Evolutionary conservation across 1,140 invertebrate species (phyloP).

Genomic region (Nasonia giraulti): DNA sequence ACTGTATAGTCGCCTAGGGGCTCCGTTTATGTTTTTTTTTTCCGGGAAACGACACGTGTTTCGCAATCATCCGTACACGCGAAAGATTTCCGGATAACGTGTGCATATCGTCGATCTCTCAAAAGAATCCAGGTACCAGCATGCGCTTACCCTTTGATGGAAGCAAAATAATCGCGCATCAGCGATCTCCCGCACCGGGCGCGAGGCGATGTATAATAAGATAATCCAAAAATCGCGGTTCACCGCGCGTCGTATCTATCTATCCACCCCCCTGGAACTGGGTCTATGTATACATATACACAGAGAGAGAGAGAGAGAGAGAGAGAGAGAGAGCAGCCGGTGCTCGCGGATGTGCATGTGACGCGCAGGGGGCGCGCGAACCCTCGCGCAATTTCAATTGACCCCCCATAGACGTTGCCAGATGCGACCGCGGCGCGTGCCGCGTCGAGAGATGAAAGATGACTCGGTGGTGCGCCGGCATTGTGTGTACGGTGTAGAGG

Average conservation of each 20-base stretch:
- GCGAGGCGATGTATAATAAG: not conserved
- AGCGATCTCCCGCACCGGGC: not conserved
- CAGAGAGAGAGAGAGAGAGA: too few species aligned
- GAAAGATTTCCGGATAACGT: too few species aligned
- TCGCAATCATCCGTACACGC: too few species aligned
- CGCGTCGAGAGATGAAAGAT: constrained; percentile 69
- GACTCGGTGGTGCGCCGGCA: constrained; percentile 57
- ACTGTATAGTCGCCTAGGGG: not conserved
- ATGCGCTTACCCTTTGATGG: not conserved
- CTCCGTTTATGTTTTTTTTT: not conserved
- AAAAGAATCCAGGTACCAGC: too few species aligned
- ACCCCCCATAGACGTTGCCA: constrained; percentile 64
- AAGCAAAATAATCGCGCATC: not conserved
- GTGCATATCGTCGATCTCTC: too few species aligned
- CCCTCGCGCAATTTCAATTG: constrained; percentile 61
- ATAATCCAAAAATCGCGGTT: constrained; percentile 45
- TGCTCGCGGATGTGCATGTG: not conserved
- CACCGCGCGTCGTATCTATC: constrained; percentile 3
- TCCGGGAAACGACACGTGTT: too few species aligned
- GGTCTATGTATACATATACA: not conserved
- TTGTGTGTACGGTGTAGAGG: constrained; percentile 54
- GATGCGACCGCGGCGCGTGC: constrained; percentile 70
- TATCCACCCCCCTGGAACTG: not conserved
- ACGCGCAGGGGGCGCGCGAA: constrained; percentile 40
- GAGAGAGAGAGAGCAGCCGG: not conserved